Conservation (phyloP, 2,888 invertebrate species). For the Ochropacha duplaris region DNA sequence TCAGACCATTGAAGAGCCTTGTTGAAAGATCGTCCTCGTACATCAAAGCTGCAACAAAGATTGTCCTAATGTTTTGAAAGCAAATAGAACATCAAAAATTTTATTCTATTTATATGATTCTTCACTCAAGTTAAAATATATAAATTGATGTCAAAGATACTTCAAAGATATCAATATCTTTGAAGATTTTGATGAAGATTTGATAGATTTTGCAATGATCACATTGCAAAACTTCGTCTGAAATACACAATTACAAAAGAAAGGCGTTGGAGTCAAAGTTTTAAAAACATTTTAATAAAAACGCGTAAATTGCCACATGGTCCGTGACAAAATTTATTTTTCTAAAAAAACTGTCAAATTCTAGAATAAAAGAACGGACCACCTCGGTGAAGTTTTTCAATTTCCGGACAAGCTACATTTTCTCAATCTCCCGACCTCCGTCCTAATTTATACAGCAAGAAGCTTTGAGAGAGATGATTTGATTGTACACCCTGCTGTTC, state of each 20-base stretch:
- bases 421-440: conserved; percentile 68
- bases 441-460: conserved; percentile 72
- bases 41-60: conserved; percentile 89
- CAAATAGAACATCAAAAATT: not conserved
- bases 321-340: conserved; percentile 42
- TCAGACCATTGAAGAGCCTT: conserved; percentile 94
- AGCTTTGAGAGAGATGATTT: conserved; percentile 70
- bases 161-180: no score
- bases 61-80: not conserved
- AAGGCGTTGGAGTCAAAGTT: not conserved
- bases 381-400: conserved; percentile 75
- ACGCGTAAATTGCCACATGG: conserved; percentile 49
- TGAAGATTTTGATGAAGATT: no score
- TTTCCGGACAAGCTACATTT: conserved; percentile 74
- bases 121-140: not conserved
- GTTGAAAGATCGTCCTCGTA: conserved; percentile 90
- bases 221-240: not conserved
- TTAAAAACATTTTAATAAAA: not conserved
- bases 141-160: no score
- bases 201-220: no score
- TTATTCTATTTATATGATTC: not conserved
- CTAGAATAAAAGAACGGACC: conserved; percentile 61
- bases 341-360: conserved; percentile 60
- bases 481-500: conserved; percentile 71
- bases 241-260: not conserved